Base-by-base conservation (phyloP, 2,888 invertebrate species). In the Monochamus alternatus region DNA sequence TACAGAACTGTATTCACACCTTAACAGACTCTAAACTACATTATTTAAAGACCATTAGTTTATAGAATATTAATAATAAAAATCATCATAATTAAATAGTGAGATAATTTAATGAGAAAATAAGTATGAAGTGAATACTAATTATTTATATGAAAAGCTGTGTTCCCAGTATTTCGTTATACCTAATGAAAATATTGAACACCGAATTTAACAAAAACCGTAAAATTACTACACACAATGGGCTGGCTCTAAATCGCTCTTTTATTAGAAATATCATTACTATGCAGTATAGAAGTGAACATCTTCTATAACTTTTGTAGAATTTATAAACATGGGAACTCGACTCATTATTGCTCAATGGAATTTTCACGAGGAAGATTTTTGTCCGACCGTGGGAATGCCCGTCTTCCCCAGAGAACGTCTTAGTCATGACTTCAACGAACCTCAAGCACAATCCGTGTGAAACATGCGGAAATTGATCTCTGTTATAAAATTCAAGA, bases 241-340 rank as follows among this genome's bases (percentile, higher is more conserved):
- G 47, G 65, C 30, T n/a, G 32, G n/a, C n/a, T n/a, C n/a, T 38
- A 9, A 43, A 63, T 38, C 30, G 22, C 1, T 67, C n/a, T 55
- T 58, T 14, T n/a, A n/a, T n/a, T 38, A 38, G 30, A 58, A 67
- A n/a, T 12, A 58, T 5, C 52, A 67, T 55, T 51, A 52, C 52
- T 7, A 67, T 67, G 58, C 58, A 67, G 38, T 63, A 7, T 43
- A 12, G 38, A 32, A 22, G 22, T 58, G 32, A 63, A 63, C 44
- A 38, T 22, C 58, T 8, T 68, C 9, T 67, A 32, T 10, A 52
- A 5, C 66, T 30, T 51, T 43, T 32, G 32, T 67, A 7, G n/a
- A n/a, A 14, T 58, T 64, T 10, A 31, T 31, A 58, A 68, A 38
- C 58, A 58, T 68, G 68, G 68, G 68, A 68, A 55, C 14, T 22